Percentiles rank a stretch among this genome's conserved stretches.
Conservation (phyloP, 2,797 vertebrate species). For the Denticeps clupeoides region DNA sequence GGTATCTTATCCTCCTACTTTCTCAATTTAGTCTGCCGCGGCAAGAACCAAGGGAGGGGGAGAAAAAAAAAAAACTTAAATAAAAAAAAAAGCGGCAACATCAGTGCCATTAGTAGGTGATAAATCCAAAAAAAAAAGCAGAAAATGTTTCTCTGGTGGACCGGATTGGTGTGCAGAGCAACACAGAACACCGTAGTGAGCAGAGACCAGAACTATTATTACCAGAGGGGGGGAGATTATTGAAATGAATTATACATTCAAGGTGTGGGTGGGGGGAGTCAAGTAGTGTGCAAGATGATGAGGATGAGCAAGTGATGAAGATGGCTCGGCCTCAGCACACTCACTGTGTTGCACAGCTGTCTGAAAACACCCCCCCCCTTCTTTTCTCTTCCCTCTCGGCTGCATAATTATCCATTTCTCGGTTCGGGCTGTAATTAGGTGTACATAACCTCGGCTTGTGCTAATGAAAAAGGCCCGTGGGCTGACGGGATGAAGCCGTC, state of each 20-base stretch:
- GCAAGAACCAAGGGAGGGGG: slow-evolving; percentile 27
- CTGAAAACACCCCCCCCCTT: slow-evolving; percentile 57
- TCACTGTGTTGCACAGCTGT: too few species aligned
- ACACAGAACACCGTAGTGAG: too few species aligned
- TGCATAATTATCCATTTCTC: slow-evolving; percentile 77
- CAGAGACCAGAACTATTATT: too few species aligned
- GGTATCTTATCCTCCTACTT: slow-evolving; percentile 50
- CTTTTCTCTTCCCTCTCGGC: slow-evolving; percentile 39
- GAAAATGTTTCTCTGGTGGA: too few species aligned
- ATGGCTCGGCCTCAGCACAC: too few species aligned
- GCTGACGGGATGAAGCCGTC: slow-evolving; percentile 68
- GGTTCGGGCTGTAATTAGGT: slow-evolving; percentile 73
- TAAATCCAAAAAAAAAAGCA: slow-evolving; percentile 48
- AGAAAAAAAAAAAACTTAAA: too few species aligned
- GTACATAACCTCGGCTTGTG: slow-evolving; percentile 79
- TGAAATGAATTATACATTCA: slow-evolving; percentile 70
- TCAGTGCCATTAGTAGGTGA: slow-evolving; percentile 43
- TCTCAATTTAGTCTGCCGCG: slow-evolving; percentile 52
- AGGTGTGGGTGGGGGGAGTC: slow-evolving; percentile 45
- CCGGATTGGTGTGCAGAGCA: too few species aligned
- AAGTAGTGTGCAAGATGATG: slow-evolving; percentile 55
- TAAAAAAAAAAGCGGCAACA: slow-evolving; percentile 40
- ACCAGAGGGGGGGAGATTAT: slow-evolving; percentile 38
- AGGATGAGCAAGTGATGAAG: slow-evolving; percentile 60
- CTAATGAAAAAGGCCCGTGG: slow-evolving; percentile 57